These are phyloP conservation scores for Proisotoma minuta DNA, from an alignment of 2,888 invertebrate genomes.

Conservation along the genomic window DNA sequence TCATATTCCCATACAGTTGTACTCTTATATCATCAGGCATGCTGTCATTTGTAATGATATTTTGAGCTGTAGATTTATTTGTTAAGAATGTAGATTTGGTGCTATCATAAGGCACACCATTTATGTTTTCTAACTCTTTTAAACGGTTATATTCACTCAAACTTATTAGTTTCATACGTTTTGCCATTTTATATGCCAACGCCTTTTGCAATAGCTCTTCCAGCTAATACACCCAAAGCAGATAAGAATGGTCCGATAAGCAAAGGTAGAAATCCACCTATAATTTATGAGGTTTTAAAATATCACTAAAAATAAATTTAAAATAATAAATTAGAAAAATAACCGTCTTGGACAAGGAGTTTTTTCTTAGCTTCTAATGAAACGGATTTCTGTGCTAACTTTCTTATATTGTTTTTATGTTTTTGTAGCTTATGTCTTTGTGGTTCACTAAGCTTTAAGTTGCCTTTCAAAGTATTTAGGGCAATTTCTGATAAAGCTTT, in stretches of 20 bases:
- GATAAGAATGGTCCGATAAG: neutral
- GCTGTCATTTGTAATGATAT: neutral
- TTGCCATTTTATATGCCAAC: constrained; percentile 1
- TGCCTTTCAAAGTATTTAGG: neutral
- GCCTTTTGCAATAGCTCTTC: neutral
- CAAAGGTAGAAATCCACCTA: neutral
- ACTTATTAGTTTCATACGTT: neutral
- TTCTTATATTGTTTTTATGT: neutral
- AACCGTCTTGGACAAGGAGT: neutral
- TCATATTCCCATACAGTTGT: neutral
- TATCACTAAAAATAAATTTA: too few relatives aligned
- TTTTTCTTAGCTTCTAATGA: neutral
- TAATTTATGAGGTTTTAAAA: too few relatives aligned
- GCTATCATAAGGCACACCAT: neutral
- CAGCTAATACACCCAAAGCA: neutral
- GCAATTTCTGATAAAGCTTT: neutral
- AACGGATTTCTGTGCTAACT: neutral
- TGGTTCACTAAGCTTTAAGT: neutral
- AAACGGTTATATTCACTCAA: neutral
- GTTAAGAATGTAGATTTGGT: neutral
- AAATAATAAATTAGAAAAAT: too few relatives aligned
- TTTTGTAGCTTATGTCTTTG: neutral
- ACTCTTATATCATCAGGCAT: neutral
- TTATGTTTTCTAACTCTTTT: neutral
- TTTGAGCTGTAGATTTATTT: neutral